Percentiles rank a stretch among this genome's conserved stretches.
Evolutionary conservation across 1,140 invertebrate species (phyloP).

Genomic region (Tachypleus tridentatus): DNA sequence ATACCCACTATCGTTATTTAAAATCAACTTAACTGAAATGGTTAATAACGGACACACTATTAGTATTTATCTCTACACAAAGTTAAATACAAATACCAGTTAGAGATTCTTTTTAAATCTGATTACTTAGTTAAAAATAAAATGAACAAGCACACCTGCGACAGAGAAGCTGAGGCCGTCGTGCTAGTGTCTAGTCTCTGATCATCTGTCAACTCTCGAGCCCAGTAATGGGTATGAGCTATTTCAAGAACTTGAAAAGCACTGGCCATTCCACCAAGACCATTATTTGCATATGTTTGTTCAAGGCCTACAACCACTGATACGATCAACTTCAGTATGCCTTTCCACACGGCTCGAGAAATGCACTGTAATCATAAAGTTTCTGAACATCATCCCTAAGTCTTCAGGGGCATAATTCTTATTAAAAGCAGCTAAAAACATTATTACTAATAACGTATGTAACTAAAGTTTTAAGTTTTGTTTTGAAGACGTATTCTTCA

Average conservation of each 20-base stretch:
- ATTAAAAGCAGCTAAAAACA: too few relatives aligned
- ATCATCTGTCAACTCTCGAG: constrained; percentile 49
- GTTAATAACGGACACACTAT: too few relatives aligned
- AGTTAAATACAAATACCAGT: too few relatives aligned
- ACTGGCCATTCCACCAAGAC: constrained; percentile 92
- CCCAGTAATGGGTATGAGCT: constrained; percentile 97
- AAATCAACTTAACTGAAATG: too few relatives aligned
- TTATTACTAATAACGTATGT: too few relatives aligned
- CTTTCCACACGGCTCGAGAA: constrained; percentile 83
- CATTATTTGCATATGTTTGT: constrained; percentile 83
- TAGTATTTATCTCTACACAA: too few relatives aligned
- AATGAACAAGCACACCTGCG: constrained; percentile 22
- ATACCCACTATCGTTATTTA: too few relatives aligned
- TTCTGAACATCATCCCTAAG: too few relatives aligned
- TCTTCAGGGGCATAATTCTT: too few relatives aligned
- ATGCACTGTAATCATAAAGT: constrained; percentile 50
- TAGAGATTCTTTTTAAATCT: too few relatives aligned
- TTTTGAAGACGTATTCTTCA: too few relatives aligned
- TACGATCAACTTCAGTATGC: constrained; percentile 84
- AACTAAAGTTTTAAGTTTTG: too few relatives aligned
- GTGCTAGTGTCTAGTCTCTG: constrained; percentile 27
- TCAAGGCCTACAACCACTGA: constrained; percentile 81
- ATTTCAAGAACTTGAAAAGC: constrained; percentile 87
- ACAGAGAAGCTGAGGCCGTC: constrained; percentile 30
- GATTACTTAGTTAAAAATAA: constrained; percentile 7